Evolutionary conservation across 37 sponge, comb jelly and placozoan species (phyloP).

Genomic region (Cliona cf. orientalis): DNA sequence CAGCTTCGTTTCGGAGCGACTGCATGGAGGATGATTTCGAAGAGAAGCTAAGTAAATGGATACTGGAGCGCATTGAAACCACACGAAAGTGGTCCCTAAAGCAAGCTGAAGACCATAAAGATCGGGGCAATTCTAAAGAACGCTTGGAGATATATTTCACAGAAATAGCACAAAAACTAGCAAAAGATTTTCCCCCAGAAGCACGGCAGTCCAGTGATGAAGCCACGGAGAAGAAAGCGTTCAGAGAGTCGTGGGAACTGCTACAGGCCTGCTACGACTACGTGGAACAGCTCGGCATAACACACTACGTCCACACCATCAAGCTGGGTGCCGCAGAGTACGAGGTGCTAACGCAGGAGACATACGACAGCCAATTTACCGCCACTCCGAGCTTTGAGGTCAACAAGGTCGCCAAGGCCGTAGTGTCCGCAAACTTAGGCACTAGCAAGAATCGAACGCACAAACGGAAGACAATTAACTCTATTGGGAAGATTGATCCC

Average conservation of each 20-base stretch:
- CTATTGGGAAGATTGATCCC: slow-evolving; percentile 13
- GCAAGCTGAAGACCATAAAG: background rate
- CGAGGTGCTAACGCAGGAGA: background rate
- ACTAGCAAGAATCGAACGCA: background rate
- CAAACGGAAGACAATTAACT: slow-evolving; percentile 3
- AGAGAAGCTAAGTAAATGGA: slow-evolving; percentile 38
- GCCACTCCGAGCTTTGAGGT: background rate
- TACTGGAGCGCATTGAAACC: slow-evolving; percentile 2
- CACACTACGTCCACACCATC: slow-evolving; percentile 4
- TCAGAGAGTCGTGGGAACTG: too few relatives aligned
- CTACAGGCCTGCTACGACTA: slow-evolving; percentile 14
- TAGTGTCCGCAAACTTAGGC: background rate
- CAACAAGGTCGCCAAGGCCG: slow-evolving; percentile 13
- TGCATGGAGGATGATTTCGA: slow-evolving; percentile 15
- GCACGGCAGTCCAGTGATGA: too few relatives aligned
- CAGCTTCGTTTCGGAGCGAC: slow-evolving; percentile 31
- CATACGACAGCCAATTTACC: background rate
- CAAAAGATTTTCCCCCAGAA: too few relatives aligned
- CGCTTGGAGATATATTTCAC: too few relatives aligned
- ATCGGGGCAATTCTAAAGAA: too few relatives aligned
- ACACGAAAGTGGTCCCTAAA: background rate
- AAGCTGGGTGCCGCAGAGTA: slow-evolving; percentile 1
- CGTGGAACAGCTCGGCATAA: background rate
- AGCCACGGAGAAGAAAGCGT: too few relatives aligned
- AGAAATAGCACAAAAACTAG: too few relatives aligned